Conservation (phyloP, 30 jellyfish, hydroid and myxozoan species). For the Cassiopea andromeda region DNA sequence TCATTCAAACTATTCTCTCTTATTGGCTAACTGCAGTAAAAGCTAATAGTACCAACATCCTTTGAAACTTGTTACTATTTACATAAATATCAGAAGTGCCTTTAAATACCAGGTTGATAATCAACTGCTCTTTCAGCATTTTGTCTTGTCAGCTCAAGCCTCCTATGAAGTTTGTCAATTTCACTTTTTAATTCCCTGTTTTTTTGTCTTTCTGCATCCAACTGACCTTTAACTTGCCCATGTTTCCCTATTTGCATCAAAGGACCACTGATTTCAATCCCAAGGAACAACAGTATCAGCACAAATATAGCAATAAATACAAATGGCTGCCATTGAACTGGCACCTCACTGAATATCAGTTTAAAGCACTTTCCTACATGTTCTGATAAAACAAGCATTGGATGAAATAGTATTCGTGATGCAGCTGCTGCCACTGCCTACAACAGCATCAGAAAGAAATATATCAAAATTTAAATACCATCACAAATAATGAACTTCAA, state of each 20-base stretch:
- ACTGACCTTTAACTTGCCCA: background rate
- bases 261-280: conserved; percentile 74
- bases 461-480: background rate
- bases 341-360: conserved; percentile 70
- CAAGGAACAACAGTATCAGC: conserved; percentile 25
- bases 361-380: conserved; percentile 73
- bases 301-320: conserved; percentile 50
- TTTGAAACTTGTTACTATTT: background rate
- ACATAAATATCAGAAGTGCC: background rate
- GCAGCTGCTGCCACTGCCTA: conserved; percentile 80
- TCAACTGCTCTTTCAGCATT: background rate
- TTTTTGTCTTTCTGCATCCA: conserved; percentile 3
- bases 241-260: conserved; percentile 57
- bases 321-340: conserved; percentile 83
- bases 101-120: background rate
- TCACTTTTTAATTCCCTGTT: background rate
- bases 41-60: no score
- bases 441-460: background rate
- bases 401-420: conserved; percentile 68
- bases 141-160: background rate
- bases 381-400: conserved; percentile 47
- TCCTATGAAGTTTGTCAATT: background rate
- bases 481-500: background rate
- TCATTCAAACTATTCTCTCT: background rate
- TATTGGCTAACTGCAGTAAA: background rate